These are phyloP conservation scores for Oreochromis mossambicus DNA, from an alignment of 2,797 vertebrate genomes.

Conservation along the genomic window DNA sequence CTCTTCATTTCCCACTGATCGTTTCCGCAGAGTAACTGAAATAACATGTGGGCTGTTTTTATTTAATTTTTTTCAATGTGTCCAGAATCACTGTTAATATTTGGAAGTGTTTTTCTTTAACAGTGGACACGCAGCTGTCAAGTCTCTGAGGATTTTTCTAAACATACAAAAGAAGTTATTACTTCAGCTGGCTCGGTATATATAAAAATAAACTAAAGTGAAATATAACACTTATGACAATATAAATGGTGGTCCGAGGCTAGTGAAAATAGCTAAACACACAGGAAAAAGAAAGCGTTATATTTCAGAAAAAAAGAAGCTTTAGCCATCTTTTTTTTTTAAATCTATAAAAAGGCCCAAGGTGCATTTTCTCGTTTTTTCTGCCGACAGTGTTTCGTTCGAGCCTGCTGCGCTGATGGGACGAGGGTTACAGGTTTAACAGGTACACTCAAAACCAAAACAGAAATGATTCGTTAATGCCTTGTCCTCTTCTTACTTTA, in stretches of 20 bases:
- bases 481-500: conserved; percentile 69
- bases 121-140: conserved; percentile 55
- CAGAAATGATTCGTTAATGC: conserved; percentile 66
- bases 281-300: conserved; percentile 78
- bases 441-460: conserved; percentile 65
- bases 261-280: conserved; percentile 84
- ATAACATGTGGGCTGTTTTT: conserved; percentile 52
- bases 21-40: conserved; percentile 76
- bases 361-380: conserved; percentile 79
- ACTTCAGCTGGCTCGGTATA: conserved; percentile 91
- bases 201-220: conserved; percentile 87
- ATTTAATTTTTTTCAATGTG: neutral
- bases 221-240: conserved; percentile 90
- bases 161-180: conserved; percentile 87
- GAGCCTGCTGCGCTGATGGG: conserved; percentile 74
- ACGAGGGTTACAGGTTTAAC: conserved; percentile 65
- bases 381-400: conserved; percentile 64
- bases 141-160: conserved; percentile 70
- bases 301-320: conserved; percentile 81
- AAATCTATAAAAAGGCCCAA: conserved; percentile 77
- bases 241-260: conserved; percentile 86
- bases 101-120: conserved; percentile 16
- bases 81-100: conserved; percentile 20
- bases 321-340: conserved; percentile 11
- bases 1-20: conserved; percentile 80